Evolutionary conservation across 1,140 invertebrate species (phyloP).

Genomic region (silkworm (Bombyx mori)): DNA sequence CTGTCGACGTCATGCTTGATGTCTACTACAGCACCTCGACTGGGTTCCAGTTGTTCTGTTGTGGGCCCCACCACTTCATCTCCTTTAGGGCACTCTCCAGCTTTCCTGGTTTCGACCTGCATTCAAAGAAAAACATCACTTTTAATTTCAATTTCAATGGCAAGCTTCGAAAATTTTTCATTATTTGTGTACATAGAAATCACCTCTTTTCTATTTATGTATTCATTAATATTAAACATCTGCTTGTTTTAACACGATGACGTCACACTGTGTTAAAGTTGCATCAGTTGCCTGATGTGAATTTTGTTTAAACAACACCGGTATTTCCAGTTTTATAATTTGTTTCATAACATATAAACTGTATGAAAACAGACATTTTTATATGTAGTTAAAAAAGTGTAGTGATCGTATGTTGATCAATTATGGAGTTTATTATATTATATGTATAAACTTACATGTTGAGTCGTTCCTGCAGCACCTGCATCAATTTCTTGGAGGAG

Average conservation of each 20-base stretch:
- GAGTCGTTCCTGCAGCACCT: slow-evolving; percentile 78
- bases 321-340: background rate
- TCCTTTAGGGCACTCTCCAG: slow-evolving; percentile 54
- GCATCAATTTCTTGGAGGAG: slow-evolving; percentile 84
- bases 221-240: background rate
- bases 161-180: no score
- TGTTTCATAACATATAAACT: no score
- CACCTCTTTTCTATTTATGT: background rate
- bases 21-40: slow-evolving; percentile 71
- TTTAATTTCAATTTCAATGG: background rate
- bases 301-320: no score
- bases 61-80: slow-evolving; percentile 82
- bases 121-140: slow-evolving; percentile 11
- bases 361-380: no score
- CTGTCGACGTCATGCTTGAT: slow-evolving; percentile 63
- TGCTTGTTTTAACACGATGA: no score
- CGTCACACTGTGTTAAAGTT: no score
- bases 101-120: slow-evolving; percentile 43
- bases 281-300: no score
- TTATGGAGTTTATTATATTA: no score
- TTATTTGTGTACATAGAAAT: no score
- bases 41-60: slow-evolving; percentile 85
- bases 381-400: no score
- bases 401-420: no score
- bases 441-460: slow-evolving; percentile 70